A percentile compares a stretch with the other conserved stretches of the same genome.
phyloP scores from a whole-genome alignment of 2,113 vertebrate genomes.

The Sorex fumeus region DNA sequence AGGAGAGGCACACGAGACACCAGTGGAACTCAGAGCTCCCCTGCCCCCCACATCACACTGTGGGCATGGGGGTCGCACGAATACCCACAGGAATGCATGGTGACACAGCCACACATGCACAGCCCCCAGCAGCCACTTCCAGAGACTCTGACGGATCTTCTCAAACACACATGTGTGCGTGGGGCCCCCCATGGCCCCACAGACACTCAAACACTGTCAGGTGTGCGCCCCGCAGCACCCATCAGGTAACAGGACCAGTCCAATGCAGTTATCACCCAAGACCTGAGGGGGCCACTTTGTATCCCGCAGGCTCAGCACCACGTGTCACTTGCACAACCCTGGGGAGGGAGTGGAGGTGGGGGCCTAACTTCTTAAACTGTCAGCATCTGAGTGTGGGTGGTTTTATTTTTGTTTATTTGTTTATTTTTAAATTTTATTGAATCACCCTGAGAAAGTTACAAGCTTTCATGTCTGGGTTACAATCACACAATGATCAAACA shows the following conservation, averaged over 20 bases:
- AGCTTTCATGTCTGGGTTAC: too few species aligned
- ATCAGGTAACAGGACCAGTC: not conserved
- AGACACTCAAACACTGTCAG: not conserved
- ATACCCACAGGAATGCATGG: not conserved
- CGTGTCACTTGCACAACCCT: not conserved
- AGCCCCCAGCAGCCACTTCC: not conserved
- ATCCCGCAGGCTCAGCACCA: not conserved
- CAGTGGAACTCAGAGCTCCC: not conserved
- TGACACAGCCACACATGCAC: not conserved
- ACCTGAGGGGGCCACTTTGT: not conserved
- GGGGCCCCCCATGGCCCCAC: not conserved
- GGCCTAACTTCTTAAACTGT: too few species aligned
- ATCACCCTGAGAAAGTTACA: too few species aligned
- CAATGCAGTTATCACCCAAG: not conserved
- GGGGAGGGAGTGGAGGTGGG: not conserved
- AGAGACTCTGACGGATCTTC: not conserved
- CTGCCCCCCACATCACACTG: not conserved
- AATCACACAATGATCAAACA: too few species aligned
- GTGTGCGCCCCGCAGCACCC: not conserved
- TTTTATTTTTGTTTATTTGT: too few species aligned
- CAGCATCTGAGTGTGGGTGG: too few species aligned
- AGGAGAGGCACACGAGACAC: not conserved
- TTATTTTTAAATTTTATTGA: too few species aligned
- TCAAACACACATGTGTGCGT: not conserved
- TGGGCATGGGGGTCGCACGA: not conserved